phyloP scores from a whole-genome alignment of 2,113 vertebrate genomes.

The Vombatus ursinus region DNA sequence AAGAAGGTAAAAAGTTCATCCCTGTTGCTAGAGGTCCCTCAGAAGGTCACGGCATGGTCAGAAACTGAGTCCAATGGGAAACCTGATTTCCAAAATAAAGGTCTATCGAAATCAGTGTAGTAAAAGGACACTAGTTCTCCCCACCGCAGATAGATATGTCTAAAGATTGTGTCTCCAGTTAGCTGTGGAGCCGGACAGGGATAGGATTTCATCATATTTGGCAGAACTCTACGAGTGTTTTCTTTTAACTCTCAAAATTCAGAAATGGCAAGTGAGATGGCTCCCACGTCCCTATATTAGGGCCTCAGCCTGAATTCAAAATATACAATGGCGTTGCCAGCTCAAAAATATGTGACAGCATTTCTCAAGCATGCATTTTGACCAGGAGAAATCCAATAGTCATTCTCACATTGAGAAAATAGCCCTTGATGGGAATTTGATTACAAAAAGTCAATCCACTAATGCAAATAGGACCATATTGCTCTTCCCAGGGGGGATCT shows the following conservation, averaged over 20 bases:
- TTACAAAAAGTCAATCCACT: neutral
- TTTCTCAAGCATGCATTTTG: fast-evolving
- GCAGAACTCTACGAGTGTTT: slow-evolving; percentile 13
- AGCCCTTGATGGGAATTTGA: fast-evolving
- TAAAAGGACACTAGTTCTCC: neutral
- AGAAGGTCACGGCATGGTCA: slow-evolving; percentile 56
- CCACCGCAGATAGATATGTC: neutral
- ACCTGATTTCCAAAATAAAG: neutral
- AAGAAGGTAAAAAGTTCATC: slow-evolving; percentile 75
- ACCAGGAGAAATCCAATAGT: fast-evolving
- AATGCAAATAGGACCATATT: fast-evolving
- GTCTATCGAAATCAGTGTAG: neutral
- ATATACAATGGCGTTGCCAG: neutral
- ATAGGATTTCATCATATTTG: neutral
- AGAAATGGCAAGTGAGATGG: fast-evolving
- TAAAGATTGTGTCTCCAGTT: slow-evolving; percentile 1
- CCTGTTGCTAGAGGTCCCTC: slow-evolving; percentile 17
- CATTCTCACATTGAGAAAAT: fast-evolving
- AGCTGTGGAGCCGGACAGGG: neutral
- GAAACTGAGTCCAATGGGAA: neutral
- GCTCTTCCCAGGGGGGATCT: fast-evolving
- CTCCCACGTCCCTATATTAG: neutral
- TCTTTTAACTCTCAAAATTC: neutral
- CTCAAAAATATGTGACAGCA: neutral
- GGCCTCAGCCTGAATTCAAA: neutral